Percentiles rank a stretch among this genome's conserved stretches.
Conservation (phyloP, 1,140 invertebrate species). For the Zaprionus capensis region DNA sequence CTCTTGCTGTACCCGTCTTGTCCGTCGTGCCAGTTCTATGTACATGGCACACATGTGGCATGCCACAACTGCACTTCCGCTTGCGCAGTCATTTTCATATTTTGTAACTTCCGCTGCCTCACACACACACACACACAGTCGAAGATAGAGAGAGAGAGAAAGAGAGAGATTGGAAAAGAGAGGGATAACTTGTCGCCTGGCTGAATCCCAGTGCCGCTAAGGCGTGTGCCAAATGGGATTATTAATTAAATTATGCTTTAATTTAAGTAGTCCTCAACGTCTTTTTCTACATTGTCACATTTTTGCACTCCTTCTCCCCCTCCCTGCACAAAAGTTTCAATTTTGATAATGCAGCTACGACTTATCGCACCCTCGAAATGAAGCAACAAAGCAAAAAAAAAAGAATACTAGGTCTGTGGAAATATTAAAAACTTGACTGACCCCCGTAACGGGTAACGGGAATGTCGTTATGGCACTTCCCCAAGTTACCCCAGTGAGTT, state of each 20-base stretch:
- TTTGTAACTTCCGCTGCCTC: slow-evolving; percentile 70
- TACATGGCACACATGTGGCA: slow-evolving; percentile 72
- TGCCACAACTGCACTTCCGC: slow-evolving; percentile 82
- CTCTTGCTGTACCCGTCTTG: neutral
- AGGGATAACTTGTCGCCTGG: slow-evolving; percentile 31
- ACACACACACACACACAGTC: slow-evolving; percentile 35
- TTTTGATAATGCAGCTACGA: slow-evolving; percentile 70
- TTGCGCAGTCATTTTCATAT: slow-evolving; percentile 82
- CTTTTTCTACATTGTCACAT: slow-evolving; percentile 70
- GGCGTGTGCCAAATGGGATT: slow-evolving; percentile 75
- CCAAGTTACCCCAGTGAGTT: slow-evolving; percentile 17
- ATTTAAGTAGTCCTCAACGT: slow-evolving; percentile 78
- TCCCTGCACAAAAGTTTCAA: slow-evolving; percentile 63
- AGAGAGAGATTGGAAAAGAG: neutral
- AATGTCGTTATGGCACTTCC: neutral
- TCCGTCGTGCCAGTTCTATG: neutral
- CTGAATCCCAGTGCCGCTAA: slow-evolving; percentile 39
- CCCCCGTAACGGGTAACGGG: slow-evolving; percentile 31
- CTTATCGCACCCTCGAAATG: slow-evolving; percentile 54
- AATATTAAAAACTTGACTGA: slow-evolving; percentile 62
- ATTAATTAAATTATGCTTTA: slow-evolving; percentile 83
- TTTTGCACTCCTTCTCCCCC: slow-evolving; percentile 32
- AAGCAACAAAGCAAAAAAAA: neutral
- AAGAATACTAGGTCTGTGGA: neutral
- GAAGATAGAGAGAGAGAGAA: neutral